Evolutionary conservation across 1,140 invertebrate genomes (phyloP), one percentile per base, ranked within the genome.

Genomic region (Dendrolimus punctatus): DNA sequence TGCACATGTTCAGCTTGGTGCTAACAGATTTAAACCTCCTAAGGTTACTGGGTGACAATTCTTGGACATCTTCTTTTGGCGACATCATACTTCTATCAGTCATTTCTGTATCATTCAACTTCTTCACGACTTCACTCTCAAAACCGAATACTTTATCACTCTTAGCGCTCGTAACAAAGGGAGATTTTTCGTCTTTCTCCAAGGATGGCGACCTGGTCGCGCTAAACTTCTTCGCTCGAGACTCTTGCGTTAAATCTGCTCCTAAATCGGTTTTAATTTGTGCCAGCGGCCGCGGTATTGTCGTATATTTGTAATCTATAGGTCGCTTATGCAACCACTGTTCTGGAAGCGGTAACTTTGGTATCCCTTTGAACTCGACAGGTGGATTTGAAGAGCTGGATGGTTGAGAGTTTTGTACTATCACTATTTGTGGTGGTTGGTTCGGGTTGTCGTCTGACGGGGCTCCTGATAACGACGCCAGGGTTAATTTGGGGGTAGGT

Each of bases 181-280:
- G 86, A 0, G 80, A 81, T 48, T 80, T 87, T 5, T 88, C 85
- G 76, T 88, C 85, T 58, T 88, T 87, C 57, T 88, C 85, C 7
- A 88, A 66, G 3, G 85, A 87, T 0, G 87, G 87, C 0, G 87
- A 88, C 39, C 87, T 60, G 0, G 86, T 87, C 1, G 82, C 82
- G 46, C 86, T 87, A 55, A 67, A 87, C 55, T 82, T 87, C 51
- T 83, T 85, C 6, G 73, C 75, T n/a, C 71, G 66, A 0, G 68
- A 61, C 39, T 82, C 77, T 10, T 76, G 68, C 1, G 63, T 64
- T 42, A 80, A 49, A 44, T 83, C 82, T 1, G 71, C 67, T 5
- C 77, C 73, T 9, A 85, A 57, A 58, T 82, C 81, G 3, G 71
- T 62, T 46, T 64, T 72, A 6, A 83, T 68, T 56, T 83, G 79